Percentiles rank a stretch among this genome's conserved stretches.
Conservation (phyloP, 2,888 invertebrate species). For the Cephus pulcher region DNA sequence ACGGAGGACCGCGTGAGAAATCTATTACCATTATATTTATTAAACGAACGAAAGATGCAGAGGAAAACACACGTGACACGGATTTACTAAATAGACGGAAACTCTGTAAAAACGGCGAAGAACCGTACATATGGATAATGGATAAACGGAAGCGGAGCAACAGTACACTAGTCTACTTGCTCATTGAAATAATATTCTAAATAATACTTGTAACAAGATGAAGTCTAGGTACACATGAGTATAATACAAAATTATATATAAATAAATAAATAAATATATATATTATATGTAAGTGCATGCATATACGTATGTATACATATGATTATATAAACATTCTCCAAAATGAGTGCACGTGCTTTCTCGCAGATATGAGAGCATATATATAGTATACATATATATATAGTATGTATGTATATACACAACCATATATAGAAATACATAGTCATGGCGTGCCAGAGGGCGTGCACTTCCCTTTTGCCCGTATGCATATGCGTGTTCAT, state of each 20-base stretch:
- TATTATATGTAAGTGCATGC: background rate
- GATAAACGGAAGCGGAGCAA: slow-evolving; percentile 15
- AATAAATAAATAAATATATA: slow-evolving; percentile 31
- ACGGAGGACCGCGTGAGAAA: background rate
- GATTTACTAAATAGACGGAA: background rate
- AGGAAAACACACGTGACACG: background rate
- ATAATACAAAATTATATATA: slow-evolving; percentile 44
- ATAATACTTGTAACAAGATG: slow-evolving; percentile 45
- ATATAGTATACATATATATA: slow-evolving; percentile 6
- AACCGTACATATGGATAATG: background rate
- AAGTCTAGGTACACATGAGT: slow-evolving; percentile 45
- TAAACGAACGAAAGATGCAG: background rate
- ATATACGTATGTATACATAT: background rate
- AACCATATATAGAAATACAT: slow-evolving; percentile 10
- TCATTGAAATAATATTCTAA: slow-evolving; percentile 60
- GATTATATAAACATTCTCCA: background rate
- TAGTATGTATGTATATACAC: background rate
- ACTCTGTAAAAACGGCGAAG: background rate
- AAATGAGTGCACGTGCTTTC: background rate
- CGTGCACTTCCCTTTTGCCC: background rate
- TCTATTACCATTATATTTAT: background rate
- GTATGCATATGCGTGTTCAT: background rate
- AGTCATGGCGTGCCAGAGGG: background rate
- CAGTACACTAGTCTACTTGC: slow-evolving; percentile 48
- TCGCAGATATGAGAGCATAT: too few relatives aligned